Base-by-base conservation (phyloP, 1,140 invertebrate genomes). In the Pseudomyrmex sp. region DNA sequence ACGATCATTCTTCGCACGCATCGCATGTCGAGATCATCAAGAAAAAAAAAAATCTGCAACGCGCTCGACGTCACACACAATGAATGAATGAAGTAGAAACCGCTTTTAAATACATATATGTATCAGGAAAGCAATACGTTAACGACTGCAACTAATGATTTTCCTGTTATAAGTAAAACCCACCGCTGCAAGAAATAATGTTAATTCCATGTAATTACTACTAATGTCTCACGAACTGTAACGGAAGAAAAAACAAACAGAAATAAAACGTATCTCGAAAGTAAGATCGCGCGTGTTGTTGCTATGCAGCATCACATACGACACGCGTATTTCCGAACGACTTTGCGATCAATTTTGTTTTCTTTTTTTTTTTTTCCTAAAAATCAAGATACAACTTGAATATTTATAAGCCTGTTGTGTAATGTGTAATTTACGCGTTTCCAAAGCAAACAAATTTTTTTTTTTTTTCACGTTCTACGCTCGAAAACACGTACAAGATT, bases 151-250 rank as follows among this genome's bases (percentile, higher is more conserved):
- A 66, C 59, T 58, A 83, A 73, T 75, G 83, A 58, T 26, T 72
- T 80, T 80, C 76, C 54, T 72, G 76, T 72, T 80, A 70, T 50
- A 70, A 70, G 65, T 79, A 80, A 80, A 59, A 70, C 20, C 72
- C 66, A 80, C 23, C 48, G 76, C 76, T 56, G 66, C 76, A 80
- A 80, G 66, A 72, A 80, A 59, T 69, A 79, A 79, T 80, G 66
- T 56, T 80, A 80, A 80, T 80, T 80, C 76, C 35, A 18, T 59
- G 23, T 70, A 80, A 80, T 80, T 80, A 80, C 63, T 77, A 20
- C 44, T 80, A 80, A 80, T 80, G 76, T 80, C 72, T 80, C 54
- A 46, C 76, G 66, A 50, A 80, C 76, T 80, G 76, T 80, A 80
- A 80, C 76, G 66, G 18, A 70, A 73, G 58, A 76, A 35, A 65